Base-by-base conservation (phyloP, 1,140 invertebrate genomes). In the Halesus radiatus region DNA sequence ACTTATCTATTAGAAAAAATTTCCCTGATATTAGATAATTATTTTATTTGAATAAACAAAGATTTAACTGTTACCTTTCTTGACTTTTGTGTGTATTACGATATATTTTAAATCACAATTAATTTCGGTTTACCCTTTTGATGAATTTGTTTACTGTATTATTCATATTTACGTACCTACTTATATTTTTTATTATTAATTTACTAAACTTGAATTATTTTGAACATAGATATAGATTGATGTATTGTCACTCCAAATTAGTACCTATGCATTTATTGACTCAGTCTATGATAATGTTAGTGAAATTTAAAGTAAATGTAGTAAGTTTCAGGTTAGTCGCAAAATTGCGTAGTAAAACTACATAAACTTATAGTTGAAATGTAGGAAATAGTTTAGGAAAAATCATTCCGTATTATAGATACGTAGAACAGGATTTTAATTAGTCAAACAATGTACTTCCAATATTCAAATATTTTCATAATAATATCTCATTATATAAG, bases 281-380 rank as follows among this genome's bases (percentile, higher is more conserved):
- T 72, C 62, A 54, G 66, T 78, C 66, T 15, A 54, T n/a, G 20
- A 58, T 72, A n/a, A 58, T 72, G 13, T 79, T 79, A 58, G 77
- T 53, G 18, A 72, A 54, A 53, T 18, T 58, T 50, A 37, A 45
- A 26, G 7, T 79, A 58, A 45, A 53, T 60, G 77, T 79, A 79
- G 77, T 58, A 72, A 20, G 16, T 54, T 22, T 62, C 54, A 18
- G 23, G 29, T 64, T 78, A 78, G 76, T 78, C 32, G 62, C 60
- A 53, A 78, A 53, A 68, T 53, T 68, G 58, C 60, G 77, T 79
- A 79, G 77, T 79, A 26, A 37, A 60, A 79, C 77, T 79, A 79
- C 77, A 72, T 56, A 68, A 79, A 58, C 18, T 79, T 58, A 79
- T 79, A 79, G 77, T 56, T 72, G 76, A 79, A 79, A 45, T 32